Conservation (phyloP, 2,888 invertebrate species). For the Standfussiana lucernea region DNA sequence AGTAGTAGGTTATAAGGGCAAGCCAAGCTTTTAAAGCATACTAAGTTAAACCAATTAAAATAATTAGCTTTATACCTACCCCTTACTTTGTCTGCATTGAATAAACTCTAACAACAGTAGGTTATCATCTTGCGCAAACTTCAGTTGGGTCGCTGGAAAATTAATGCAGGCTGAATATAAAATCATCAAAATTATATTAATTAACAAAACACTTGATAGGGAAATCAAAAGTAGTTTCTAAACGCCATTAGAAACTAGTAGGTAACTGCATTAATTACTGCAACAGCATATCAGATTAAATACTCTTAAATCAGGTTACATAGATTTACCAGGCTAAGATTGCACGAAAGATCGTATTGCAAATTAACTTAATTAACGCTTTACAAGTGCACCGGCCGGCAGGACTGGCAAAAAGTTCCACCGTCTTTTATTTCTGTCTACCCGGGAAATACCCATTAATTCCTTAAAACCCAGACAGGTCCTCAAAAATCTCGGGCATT, state of each 20-base stretch:
- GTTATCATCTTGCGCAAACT: neutral
- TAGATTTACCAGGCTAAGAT: slow-evolving; percentile 22
- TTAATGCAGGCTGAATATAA: neutral
- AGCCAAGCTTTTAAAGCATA: too few relatives aligned
- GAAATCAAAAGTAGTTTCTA: neutral
- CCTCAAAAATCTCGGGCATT: slow-evolving; percentile 6
- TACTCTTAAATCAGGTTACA: slow-evolving; percentile 26
- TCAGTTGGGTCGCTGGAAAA: neutral
- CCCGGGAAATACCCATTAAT: neutral
- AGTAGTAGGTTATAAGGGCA: too few relatives aligned
- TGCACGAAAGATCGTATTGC: slow-evolving; percentile 34
- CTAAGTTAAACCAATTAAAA: too few relatives aligned
- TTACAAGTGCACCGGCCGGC: slow-evolving; percentile 20
- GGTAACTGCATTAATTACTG: slow-evolving; percentile 15
- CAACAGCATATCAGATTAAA: slow-evolving; percentile 8
- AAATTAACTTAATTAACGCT: slow-evolving; percentile 40
- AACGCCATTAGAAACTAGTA: neutral
- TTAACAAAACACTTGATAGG: neutral
- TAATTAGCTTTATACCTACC: neutral
- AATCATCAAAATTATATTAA: neutral
- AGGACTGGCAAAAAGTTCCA: slow-evolving; percentile 2
- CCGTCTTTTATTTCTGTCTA: slow-evolving; percentile 39
- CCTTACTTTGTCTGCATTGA: neutral
- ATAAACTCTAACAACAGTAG: neutral
- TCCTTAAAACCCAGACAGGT: neutral